phyloP scores from a whole-genome alignment of 2,888 invertebrate species.

The Phania funesta region DNA sequence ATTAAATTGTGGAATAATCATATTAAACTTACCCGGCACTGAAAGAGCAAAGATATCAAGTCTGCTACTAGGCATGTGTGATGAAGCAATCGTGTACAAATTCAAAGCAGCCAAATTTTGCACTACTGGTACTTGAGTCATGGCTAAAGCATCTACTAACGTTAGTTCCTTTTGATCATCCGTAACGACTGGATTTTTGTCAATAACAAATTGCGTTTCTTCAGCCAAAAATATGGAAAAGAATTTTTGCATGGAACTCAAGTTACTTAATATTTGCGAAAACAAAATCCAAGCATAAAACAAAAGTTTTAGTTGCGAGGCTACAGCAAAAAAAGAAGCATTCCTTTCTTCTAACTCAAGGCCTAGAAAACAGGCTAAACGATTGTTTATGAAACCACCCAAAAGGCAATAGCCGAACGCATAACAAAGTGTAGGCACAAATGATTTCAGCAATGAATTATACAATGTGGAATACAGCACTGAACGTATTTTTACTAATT shows the following conservation, averaged over 20 bases:
- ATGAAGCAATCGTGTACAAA: constrained; percentile 83
- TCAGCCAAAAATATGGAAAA: constrained; percentile 87
- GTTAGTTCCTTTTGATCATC: constrained; percentile 80
- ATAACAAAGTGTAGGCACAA: constrained; percentile 84
- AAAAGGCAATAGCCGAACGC: constrained; percentile 83
- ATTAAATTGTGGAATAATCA: not conserved
- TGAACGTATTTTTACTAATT: constrained; percentile 85
- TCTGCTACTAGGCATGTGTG: constrained; percentile 83
- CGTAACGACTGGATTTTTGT: constrained; percentile 74
- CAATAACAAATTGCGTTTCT: constrained; percentile 85
- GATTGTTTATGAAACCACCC: constrained; percentile 82
- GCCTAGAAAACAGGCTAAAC: constrained; percentile 82
- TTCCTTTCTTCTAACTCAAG: constrained; percentile 77
- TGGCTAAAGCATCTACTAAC: constrained; percentile 83
- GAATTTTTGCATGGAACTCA: constrained; percentile 86
- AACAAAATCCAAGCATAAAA: constrained; percentile 87
- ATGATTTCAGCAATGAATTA: constrained; percentile 83
- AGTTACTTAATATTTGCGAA: constrained; percentile 85
- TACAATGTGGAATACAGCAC: constrained; percentile 83
- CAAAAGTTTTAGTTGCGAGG: constrained; percentile 79
- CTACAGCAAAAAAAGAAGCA: constrained; percentile 77
- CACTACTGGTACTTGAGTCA: constrained; percentile 83
- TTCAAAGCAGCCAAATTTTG: constrained; percentile 89
- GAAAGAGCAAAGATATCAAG: constrained; percentile 86
- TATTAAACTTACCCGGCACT: constrained; percentile 82